Evolutionary conservation across 2,797 vertebrate genomes (phyloP).

Genomic region (Hybognathus amarus): DNA sequence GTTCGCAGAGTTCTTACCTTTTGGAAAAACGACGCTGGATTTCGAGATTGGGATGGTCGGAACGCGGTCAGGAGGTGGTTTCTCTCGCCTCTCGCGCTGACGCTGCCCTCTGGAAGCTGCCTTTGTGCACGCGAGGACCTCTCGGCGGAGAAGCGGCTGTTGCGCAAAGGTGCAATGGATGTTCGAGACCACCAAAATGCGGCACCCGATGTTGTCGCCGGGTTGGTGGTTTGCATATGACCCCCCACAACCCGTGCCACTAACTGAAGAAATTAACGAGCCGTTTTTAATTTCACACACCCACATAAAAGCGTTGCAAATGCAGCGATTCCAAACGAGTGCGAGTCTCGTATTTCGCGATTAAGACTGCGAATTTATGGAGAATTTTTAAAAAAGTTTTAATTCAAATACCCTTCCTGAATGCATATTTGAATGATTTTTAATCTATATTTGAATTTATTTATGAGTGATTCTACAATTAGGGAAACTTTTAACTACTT

Average conservation of each 20-base stretch:
- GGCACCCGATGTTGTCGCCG: slow-evolving; percentile 41
- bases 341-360: neutral
- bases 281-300: neutral
- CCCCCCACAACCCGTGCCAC: neutral
- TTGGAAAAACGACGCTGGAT: slow-evolving; percentile 15
- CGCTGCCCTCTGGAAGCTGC: slow-evolving; percentile 80
- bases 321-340: slow-evolving; percentile 14
- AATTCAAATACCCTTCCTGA: neutral
- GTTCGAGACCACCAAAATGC: slow-evolving; percentile 50
- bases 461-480: neutral
- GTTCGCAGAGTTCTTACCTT: slow-evolving; percentile 51
- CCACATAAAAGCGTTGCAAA: slow-evolving; percentile 1
- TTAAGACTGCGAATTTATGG: neutral
- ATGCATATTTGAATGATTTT: neutral
- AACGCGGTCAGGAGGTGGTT: slow-evolving; percentile 71
- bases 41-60: slow-evolving; percentile 43
- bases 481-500: neutral
- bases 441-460: neutral
- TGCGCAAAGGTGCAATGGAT: slow-evolving; percentile 82
- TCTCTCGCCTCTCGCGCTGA: slow-evolving; percentile 68
- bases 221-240: slow-evolving; percentile 30
- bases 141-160: slow-evolving; percentile 75
- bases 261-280: slow-evolving; percentile 7
- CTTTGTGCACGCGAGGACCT: slow-evolving; percentile 83
- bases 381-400: neutral